phyloP scores from a whole-genome alignment of 2,113 vertebrate genomes.

The Willisornis vidua region DNA sequence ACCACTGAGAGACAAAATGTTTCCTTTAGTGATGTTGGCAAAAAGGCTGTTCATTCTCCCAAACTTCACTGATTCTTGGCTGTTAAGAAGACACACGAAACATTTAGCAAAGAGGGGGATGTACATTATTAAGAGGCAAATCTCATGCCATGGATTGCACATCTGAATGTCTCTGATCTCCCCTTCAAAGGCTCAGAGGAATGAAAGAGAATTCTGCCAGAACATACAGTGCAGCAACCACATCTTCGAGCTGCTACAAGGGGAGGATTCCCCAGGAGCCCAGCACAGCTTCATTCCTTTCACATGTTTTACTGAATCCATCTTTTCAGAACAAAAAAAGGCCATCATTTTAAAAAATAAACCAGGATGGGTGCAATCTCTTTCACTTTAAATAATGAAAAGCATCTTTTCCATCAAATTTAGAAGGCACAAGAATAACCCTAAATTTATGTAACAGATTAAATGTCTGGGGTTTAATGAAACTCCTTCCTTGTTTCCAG shows the following conservation, averaged over 20 bases:
- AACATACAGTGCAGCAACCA: neutral
- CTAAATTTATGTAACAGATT: constrained; percentile 17
- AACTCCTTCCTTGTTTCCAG: neutral
- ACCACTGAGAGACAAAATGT: neutral
- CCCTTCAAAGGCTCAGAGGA: constrained; percentile 19
- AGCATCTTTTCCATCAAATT: neutral
- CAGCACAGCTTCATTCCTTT: neutral
- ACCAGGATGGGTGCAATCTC: neutral
- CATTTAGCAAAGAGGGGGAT: neutral
- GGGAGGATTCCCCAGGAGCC: constrained; percentile 1
- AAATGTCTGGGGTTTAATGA: constrained; percentile 27
- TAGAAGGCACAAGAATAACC: neutral
- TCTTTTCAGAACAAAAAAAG: neutral
- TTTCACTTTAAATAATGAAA: constrained; percentile 29
- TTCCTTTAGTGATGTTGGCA: neutral
- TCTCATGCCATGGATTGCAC: neutral
- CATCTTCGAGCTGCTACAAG: neutral
- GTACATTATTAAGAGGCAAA: neutral
- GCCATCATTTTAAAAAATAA: neutral
- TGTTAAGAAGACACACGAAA: neutral
- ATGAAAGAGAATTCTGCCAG: constrained; percentile 6
- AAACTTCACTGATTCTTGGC: neutral
- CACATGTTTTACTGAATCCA: neutral
- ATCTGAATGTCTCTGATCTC: constrained; percentile 46
- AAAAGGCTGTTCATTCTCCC: neutral